A percentile compares a stretch with the other conserved stretches of the same genome.
phyloP scores from a whole-genome alignment of 2,113 vertebrate species.

The Entelurus aequoreus region DNA sequence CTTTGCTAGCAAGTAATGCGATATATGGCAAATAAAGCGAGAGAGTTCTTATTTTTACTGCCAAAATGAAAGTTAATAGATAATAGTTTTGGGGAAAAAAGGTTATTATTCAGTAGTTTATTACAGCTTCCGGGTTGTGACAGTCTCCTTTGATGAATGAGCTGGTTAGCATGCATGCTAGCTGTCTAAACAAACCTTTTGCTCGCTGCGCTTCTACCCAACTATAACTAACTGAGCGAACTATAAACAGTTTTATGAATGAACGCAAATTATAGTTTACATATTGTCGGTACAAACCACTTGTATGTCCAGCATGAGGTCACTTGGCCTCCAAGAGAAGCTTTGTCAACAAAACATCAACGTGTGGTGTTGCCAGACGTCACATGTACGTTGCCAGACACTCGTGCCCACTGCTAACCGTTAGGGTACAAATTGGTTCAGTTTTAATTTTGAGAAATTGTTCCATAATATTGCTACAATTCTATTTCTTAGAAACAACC shows the following conservation, averaged over 20 bases:
- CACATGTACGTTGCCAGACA: not conserved
- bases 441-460: not conserved
- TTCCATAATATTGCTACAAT: not conserved
- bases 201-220: not conserved
- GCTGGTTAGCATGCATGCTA: constrained; percentile 4
- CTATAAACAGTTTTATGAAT: not conserved
- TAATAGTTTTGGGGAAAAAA: too few relatives aligned
- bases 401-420: not conserved
- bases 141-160: not conserved
- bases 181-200: not conserved
- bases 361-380: not conserved
- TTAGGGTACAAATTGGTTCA: not conserved
- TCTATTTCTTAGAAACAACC: not conserved
- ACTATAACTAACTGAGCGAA: not conserved
- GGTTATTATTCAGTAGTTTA: too few relatives aligned
- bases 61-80: too few relatives aligned
- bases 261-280: not conserved
- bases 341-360: constrained; percentile 1
- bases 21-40: not conserved
- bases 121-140: not conserved
- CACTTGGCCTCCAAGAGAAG: not conserved
- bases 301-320: not conserved
- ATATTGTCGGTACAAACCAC: not conserved
- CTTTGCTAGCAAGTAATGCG: not conserved
- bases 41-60: not conserved